Conservation (phyloP, 2,888 invertebrate species). For the Sisyra nigra region DNA sequence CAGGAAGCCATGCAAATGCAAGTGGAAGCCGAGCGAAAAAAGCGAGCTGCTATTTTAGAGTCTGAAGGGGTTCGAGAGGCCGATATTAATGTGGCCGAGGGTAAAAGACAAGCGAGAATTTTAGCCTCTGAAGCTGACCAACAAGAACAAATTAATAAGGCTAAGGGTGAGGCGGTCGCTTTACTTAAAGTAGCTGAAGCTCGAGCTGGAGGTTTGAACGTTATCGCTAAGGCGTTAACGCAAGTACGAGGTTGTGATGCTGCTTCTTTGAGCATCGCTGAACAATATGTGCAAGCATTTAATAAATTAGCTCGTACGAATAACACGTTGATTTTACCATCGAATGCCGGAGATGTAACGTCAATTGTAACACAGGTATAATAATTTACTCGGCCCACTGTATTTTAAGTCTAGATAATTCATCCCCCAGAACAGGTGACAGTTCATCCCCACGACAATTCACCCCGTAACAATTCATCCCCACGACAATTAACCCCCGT, state of each 20-base stretch:
- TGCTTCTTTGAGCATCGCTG: slow-evolving; percentile 82
- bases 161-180: slow-evolving; percentile 82
- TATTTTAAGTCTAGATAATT: not conserved
- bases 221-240: slow-evolving; percentile 52
- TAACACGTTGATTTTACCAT: slow-evolving; percentile 89
- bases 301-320: slow-evolving; percentile 80
- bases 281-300: slow-evolving; percentile 92
- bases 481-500: too few relatives aligned
- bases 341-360: slow-evolving; percentile 71
- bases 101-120: slow-evolving; percentile 80
- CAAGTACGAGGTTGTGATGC: slow-evolving; percentile 61
- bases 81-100: slow-evolving; percentile 96
- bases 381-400: too few relatives aligned
- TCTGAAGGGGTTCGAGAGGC: slow-evolving; percentile 87
- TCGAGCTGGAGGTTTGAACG: slow-evolving; percentile 63
- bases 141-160: slow-evolving; percentile 88
- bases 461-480: too few relatives aligned
- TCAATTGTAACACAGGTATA: slow-evolving; percentile 63
- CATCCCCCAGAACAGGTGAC: not conserved
- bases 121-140: slow-evolving; percentile 91
- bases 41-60: slow-evolving; percentile 91
- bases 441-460: too few relatives aligned
- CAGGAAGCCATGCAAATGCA: slow-evolving; percentile 99
- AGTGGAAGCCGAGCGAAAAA: slow-evolving; percentile 95
- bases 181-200: slow-evolving; percentile 85